Evolutionary conservation across 2,113 vertebrate species (phyloP).

Genomic region (Hyla sarda): DNA sequence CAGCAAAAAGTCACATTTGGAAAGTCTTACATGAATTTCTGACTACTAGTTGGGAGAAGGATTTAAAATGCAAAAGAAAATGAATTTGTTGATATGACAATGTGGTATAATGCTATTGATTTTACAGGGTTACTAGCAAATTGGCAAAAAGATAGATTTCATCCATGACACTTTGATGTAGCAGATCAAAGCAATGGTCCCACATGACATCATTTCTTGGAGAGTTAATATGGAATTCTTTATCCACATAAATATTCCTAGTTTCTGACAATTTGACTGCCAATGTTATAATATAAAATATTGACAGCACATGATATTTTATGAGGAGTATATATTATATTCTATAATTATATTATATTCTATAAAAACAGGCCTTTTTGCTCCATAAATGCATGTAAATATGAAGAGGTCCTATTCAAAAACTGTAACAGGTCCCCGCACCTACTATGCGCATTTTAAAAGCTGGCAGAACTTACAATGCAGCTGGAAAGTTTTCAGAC

Average conservation of each 20-base stretch:
- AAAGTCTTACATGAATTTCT: slow-evolving; percentile 68
- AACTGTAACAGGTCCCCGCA: not conserved
- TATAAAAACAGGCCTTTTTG: no score
- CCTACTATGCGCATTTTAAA: not conserved
- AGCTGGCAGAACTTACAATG: not conserved
- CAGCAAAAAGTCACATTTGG: slow-evolving; percentile 71
- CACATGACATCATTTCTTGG: slow-evolving; percentile 14
- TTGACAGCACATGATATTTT: not conserved
- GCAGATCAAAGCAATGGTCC: slow-evolving; percentile 45
- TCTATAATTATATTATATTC: not conserved
- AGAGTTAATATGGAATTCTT: slow-evolving; percentile 9
- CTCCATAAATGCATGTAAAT: not conserved
- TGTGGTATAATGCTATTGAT: slow-evolving; percentile 34
- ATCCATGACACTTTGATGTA: slow-evolving; percentile 52
- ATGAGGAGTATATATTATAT: not conserved
- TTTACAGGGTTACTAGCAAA: slow-evolving; percentile 15
- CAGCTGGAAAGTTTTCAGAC: no score
- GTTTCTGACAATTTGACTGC: not conserved
- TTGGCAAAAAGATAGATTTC: slow-evolving; percentile 32
- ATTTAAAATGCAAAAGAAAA: slow-evolving; percentile 64
- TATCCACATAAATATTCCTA: not conserved
- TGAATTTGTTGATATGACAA: slow-evolving; percentile 37
- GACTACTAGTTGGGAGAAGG: slow-evolving; percentile 65
- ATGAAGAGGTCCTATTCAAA: not conserved
- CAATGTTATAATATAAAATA: not conserved